phyloP scores from a whole-genome alignment of 2,888 invertebrate species.

The Dioctria linearis region DNA sequence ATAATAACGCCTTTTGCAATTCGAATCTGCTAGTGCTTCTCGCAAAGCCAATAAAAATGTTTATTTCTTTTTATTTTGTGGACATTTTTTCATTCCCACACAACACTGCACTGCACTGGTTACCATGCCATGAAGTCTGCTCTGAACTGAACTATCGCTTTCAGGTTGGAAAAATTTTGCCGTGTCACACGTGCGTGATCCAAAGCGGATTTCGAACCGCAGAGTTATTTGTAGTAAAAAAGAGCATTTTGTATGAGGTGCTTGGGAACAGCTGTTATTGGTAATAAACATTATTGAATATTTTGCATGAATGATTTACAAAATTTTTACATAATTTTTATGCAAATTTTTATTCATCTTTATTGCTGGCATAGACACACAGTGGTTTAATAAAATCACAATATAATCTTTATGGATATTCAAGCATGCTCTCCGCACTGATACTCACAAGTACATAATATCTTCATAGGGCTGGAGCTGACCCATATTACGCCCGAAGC shows the following conservation, averaged over 20 bases:
- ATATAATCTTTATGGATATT: too few species aligned
- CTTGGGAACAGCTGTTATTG: constrained; percentile 1
- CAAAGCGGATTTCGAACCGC: constrained; percentile 25
- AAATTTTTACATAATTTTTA: too few species aligned
- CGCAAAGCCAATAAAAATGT: constrained; percentile 4
- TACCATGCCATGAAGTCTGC: neutral
- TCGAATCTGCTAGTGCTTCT: constrained; percentile 37
- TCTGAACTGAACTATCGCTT: constrained; percentile 34
- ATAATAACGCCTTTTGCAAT: constrained; percentile 21
- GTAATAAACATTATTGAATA: neutral
- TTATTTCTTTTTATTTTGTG: constrained; percentile 28
- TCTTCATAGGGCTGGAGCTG: too few species aligned
- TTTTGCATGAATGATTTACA: constrained; percentile 1
- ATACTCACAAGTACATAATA: too few species aligned
- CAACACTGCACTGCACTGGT: neutral
- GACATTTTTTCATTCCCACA: constrained; percentile 29
- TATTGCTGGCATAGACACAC: too few species aligned
- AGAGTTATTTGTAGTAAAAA: constrained; percentile 24
- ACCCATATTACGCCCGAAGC: too few species aligned
- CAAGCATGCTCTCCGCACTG: too few species aligned
- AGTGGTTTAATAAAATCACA: too few species aligned
- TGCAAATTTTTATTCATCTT: too few species aligned
- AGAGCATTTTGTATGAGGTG: neutral
- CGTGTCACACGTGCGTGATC: constrained; percentile 32
- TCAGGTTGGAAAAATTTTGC: constrained; percentile 15